Base-by-base conservation (phyloP, 2,888 invertebrate genomes). In the Nezara viridula region DNA sequence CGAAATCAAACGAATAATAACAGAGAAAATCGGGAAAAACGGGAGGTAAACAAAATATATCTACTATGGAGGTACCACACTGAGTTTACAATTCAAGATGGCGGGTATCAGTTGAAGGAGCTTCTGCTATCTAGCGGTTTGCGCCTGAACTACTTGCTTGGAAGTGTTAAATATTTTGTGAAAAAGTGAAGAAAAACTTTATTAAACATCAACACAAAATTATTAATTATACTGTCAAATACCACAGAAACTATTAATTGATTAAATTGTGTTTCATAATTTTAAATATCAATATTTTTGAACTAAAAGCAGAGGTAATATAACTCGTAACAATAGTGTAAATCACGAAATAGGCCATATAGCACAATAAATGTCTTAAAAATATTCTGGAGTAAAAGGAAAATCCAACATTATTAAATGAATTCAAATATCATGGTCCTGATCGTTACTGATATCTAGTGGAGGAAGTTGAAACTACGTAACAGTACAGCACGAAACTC, bases 51-150 rank as follows among this genome's bases (percentile, higher is more conserved):
- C 87, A 87, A 87, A 87, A 87, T 87, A 60, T 40, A 66, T 77
- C 60, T 87, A 87, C 87, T 87, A 87, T 60, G 87, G 66, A 87
- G 87, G 87, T 87, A 87, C 60, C 66, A 60, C 66, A 87, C 87
- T 87, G 47, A 87, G 87, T 87, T 87, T 87, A 87, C 87, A 66
- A 87, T 87, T 87, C 87, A 87, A 87, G 87, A 87, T 87, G 87
- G 87, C 87, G 87, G 87, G 60, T 77, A 77, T 40, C 40, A 77
- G 77, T 77, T 77, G 12, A 24, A 77, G 40, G 40, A 40, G 77
- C 77, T 44, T 40, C 40, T 77, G 77, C 77, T 12, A 77, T 77
- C 77, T 77, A 77, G 77, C 77, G 77, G 77, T 40, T 19, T 1
- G 24, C 7, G 40, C 3, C 40, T 19, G 40, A 77, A 77, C 77